Percentiles rank a stretch among this genome's conserved stretches.
Evolutionary conservation across 2,888 invertebrate genomes (phyloP).

Genomic region (Entomobrya multifasciata): DNA sequence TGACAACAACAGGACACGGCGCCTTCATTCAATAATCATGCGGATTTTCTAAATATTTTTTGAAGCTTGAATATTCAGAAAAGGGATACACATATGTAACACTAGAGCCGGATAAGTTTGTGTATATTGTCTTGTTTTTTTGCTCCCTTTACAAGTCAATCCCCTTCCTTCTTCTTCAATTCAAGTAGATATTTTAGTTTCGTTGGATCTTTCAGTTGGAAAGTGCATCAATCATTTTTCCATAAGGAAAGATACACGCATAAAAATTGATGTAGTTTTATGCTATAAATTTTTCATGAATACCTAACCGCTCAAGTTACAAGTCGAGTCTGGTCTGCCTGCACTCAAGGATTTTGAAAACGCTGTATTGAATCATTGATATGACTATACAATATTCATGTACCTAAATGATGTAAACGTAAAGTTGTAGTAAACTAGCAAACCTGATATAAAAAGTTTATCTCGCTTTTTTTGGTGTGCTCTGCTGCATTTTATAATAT

Average conservation of each 20-base stretch:
- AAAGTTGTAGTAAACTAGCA: no score
- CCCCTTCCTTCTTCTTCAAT: not conserved
- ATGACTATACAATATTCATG: not conserved
- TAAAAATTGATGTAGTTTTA: not conserved
- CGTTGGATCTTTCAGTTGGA: not conserved
- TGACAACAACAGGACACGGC: not conserved
- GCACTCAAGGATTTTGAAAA: not conserved
- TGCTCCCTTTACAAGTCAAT: not conserved
- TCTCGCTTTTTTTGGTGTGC: no score
- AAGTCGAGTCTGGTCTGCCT: not conserved
- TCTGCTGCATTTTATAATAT: not conserved
- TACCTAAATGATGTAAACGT: not conserved
- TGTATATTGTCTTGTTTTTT: no score
- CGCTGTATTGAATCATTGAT: not conserved
- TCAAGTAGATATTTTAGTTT: no score
- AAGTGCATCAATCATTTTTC: not conserved
- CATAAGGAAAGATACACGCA: not conserved
- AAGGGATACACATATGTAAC: no score
- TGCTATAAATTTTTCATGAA: not conserved
- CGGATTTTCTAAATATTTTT: no score
- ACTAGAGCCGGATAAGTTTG: no score
- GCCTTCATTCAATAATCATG: not conserved
- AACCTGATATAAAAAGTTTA: no score
- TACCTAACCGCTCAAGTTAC: no score
- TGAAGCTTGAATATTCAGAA: no score